phyloP scores from a whole-genome alignment of 2,797 vertebrate genomes.

The Phoeniculus purpureus region DNA sequence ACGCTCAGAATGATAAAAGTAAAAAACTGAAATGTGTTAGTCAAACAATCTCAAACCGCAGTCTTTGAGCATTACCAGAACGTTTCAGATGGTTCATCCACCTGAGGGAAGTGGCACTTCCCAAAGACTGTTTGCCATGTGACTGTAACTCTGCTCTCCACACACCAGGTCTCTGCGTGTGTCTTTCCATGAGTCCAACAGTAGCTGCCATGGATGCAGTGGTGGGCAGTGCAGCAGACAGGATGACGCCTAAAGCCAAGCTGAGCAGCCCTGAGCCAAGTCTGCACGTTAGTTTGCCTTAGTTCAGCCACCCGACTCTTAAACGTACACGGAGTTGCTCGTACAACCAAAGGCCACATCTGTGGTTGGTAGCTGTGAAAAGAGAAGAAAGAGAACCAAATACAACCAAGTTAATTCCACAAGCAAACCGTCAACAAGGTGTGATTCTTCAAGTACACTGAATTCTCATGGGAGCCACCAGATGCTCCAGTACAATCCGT shows the following conservation, averaged over 20 bases:
- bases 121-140: background rate
- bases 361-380: background rate
- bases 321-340: background rate
- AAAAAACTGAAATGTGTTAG: background rate
- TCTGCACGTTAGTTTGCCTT: background rate
- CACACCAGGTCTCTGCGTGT: rapidly evolving
- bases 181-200: rapidly evolving
- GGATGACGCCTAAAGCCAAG: background rate
- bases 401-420: background rate
- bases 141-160: background rate
- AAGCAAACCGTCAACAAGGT: background rate
- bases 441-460: background rate
- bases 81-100: background rate
- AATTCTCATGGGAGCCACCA: background rate
- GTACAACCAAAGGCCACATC: background rate
- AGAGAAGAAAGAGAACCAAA: background rate
- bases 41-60: background rate
- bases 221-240: background rate
- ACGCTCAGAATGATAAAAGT: background rate
- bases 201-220: rapidly evolving
- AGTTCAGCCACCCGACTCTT: background rate
- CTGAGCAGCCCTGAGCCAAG: background rate
- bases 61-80: background rate
- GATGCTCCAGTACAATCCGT: background rate
- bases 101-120: background rate